Percentiles rank a stretch among this genome's conserved stretches.
Evolutionary conservation across 2,113 vertebrate species (phyloP).

Genomic region (Sakesphorus luctuosus): DNA sequence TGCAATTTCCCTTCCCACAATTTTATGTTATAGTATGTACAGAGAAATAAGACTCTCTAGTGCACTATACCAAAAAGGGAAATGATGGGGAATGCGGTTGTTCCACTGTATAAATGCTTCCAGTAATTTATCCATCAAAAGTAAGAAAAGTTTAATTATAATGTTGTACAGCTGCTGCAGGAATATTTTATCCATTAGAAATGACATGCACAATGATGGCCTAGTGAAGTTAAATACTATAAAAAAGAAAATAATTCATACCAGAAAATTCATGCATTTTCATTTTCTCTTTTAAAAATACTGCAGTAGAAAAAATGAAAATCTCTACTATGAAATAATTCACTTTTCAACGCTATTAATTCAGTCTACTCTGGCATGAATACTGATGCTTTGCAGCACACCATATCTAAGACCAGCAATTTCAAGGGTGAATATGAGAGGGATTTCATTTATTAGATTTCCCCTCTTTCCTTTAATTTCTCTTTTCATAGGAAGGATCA

Average conservation of each 20-base stretch:
- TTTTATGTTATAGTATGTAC: background rate
- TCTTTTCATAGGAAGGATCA: background rate
- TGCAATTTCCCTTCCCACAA: background rate
- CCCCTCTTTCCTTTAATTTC: conserved; percentile 10
- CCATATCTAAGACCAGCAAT: background rate
- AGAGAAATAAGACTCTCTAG: background rate
- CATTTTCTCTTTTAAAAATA: conserved; percentile 6
- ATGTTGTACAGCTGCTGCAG: background rate
- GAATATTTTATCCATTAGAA: conserved; percentile 4
- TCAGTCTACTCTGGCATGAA: background rate
- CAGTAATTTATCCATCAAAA: conserved; percentile 23
- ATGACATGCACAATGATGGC: background rate
- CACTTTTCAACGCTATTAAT: background rate
- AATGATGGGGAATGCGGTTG: background rate
- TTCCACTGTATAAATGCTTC: background rate
- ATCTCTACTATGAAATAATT: background rate
- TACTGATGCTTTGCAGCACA: background rate
- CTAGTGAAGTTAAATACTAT: background rate
- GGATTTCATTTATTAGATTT: background rate
- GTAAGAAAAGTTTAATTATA: background rate
- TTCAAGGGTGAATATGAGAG: background rate
- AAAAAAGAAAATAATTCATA: conserved; percentile 16
- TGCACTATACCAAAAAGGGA: background rate
- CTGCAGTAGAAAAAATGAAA: background rate
- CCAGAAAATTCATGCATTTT: background rate